Conservation (phyloP, 2,888 invertebrate species). For the Clepsis dumicolana region DNA sequence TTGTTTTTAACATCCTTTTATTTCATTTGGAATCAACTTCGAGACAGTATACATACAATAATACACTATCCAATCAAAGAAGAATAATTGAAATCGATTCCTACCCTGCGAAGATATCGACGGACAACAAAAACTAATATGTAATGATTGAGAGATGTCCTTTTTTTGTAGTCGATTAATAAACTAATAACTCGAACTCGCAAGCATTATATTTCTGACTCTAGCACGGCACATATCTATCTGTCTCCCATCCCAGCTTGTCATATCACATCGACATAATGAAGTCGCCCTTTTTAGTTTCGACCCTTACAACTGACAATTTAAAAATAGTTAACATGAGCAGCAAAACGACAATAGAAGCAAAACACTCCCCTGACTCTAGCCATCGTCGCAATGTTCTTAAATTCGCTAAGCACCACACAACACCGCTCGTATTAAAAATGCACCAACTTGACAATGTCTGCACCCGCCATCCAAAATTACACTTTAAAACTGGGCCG, state of each 20-base stretch:
- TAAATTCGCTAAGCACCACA: conserved; percentile 76
- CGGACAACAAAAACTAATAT: no score
- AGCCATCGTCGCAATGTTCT: conserved; percentile 61
- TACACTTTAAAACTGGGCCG: background rate
- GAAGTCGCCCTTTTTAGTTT: conserved; percentile 14
- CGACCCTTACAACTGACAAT: conserved; percentile 33
- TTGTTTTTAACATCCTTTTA: conserved; percentile 2
- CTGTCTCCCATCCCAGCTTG: no score
- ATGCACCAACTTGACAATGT: conserved; percentile 28
- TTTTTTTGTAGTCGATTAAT: no score
- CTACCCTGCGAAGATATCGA: no score
- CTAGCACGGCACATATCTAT: no score
- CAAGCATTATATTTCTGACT: no score
- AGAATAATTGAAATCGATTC: no score
- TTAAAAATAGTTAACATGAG: conserved; percentile 36
- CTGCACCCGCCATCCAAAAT: background rate
- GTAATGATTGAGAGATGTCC: no score
- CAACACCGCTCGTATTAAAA: conserved; percentile 47
- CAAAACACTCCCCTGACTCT: conserved; percentile 60
- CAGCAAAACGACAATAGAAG: conserved; percentile 6
- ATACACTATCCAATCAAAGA: no score
- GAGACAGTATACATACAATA: background rate
- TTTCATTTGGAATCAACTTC: background rate
- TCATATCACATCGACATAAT: background rate
- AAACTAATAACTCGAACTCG: no score